These are phyloP conservation scores for Paraescarpia echinospica DNA, from an alignment of 1,140 invertebrate species.

Conservation along the genomic window DNA sequence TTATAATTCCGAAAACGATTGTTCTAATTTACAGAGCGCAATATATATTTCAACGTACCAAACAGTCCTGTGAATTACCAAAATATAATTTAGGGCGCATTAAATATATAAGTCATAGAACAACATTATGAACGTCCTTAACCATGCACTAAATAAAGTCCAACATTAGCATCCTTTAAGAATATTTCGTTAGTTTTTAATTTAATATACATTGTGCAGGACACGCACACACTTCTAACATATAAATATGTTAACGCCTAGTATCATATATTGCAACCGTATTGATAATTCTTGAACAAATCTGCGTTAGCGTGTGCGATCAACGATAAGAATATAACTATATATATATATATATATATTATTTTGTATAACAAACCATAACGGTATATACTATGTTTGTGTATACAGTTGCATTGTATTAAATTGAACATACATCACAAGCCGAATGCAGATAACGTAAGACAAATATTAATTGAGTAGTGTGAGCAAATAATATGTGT, in stretches of 20 bases:
- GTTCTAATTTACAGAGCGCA: no score
- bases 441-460: neutral
- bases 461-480: neutral
- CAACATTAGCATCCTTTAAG: neutral
- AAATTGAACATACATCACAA: neutral
- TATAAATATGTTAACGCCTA: no score
- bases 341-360: neutral
- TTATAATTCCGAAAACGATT: no score
- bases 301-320: no score
- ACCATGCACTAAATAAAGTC: neutral
- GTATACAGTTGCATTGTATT: neutral
- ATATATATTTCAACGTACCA: no score
- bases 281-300: no score
- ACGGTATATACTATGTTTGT: neutral
- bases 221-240: no score
- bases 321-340: neutral
- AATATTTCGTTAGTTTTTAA: neutral
- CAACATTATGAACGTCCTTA: neutral
- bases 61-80: neutral
- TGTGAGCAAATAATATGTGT: neutral
- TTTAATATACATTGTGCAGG: neutral
- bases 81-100: neutral
- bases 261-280: no score
- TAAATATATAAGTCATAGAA: neutral
- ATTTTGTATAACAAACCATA: neutral